Base-by-base conservation (phyloP, 1,140 invertebrate species). In the Paramacrobiotus metropolitanus region DNA sequence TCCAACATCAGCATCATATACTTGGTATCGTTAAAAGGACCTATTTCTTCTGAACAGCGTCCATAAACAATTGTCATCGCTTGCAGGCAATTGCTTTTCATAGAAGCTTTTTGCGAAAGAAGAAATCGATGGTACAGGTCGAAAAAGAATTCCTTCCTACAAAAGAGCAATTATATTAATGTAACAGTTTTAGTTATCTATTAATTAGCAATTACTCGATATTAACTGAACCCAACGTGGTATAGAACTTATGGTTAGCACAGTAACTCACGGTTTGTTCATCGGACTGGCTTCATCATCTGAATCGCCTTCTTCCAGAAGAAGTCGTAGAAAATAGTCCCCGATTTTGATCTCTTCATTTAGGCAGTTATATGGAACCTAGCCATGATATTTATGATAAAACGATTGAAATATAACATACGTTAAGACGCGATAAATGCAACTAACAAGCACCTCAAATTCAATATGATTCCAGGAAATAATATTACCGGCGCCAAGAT, bases 401-500 rank as follows among this genome's bases (percentile, higher is more conserved):
- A 59, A n/a, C 18, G 20, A 45, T 44, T 29, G 2, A 63, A 61
- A 59, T 9, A 29, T 24, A 24, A 59, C 30, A 29, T 31, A 70
- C 69, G 44, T 30, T n/a, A n/a, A n/a, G n/a, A n/a, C n/a, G n/a
- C n/a, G n/a, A n/a, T n/a, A n/a, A n/a, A n/a, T n/a, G n/a, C n/a
- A n/a, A n/a, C n/a, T n/a, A n/a, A n/a, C n/a, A n/a, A n/a, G n/a
- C n/a, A 77, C 70, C 76, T 95, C 89, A 71, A 96, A 92, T 75
- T 99, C 95, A 59, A 84, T 80, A 76, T 97, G 88, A 77, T 99
- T 99, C 95, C 95, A 99, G 0, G 89, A 85, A 1, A 94, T 88
- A 20, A 87, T 76, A 29, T 79, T 78, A 21, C 82, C 82, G 15
- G 71, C 69, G 24, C 86, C 83, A 61, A 94, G 77, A 68, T 98